These are phyloP conservation scores for Ptiloglossa arizonensis DNA, from an alignment of 1,140 invertebrate genomes.

Conservation along the genomic window DNA sequence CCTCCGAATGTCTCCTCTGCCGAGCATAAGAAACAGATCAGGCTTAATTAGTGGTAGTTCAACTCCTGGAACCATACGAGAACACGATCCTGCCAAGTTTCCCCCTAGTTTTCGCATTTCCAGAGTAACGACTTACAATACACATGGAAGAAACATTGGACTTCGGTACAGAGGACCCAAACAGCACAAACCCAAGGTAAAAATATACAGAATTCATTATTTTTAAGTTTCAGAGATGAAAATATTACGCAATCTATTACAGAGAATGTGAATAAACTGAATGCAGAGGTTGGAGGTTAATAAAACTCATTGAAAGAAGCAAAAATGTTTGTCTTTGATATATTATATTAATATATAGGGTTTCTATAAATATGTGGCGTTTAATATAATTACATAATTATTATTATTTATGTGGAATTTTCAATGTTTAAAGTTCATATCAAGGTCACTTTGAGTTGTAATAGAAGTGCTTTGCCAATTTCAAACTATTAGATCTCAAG, in stretches of 20 bases:
- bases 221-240: background rate
- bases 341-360: too few species aligned
- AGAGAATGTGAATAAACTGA: too few species aligned
- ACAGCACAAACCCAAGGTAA: slow-evolving; percentile 81
- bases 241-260: background rate
- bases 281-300: too few species aligned
- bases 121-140: slow-evolving; percentile 83
- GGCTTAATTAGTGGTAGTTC: slow-evolving; percentile 64
- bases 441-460: too few species aligned
- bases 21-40: slow-evolving; percentile 86
- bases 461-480: too few species aligned
- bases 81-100: slow-evolving; percentile 86
- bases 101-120: slow-evolving; percentile 91
- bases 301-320: too few species aligned
- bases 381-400: too few species aligned
- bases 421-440: too few species aligned
- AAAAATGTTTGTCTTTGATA: too few species aligned
- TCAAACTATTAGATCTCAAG: too few species aligned
- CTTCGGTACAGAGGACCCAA: slow-evolving; percentile 84
- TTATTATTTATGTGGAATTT: too few species aligned
- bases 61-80: slow-evolving; percentile 58
- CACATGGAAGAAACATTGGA: slow-evolving; percentile 80
- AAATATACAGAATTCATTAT: background rate
- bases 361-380: too few species aligned
- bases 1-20: slow-evolving; percentile 90